phyloP scores from a whole-genome alignment of 1,140 invertebrate genomes.

The Rhynchophorus ferrugineus region DNA sequence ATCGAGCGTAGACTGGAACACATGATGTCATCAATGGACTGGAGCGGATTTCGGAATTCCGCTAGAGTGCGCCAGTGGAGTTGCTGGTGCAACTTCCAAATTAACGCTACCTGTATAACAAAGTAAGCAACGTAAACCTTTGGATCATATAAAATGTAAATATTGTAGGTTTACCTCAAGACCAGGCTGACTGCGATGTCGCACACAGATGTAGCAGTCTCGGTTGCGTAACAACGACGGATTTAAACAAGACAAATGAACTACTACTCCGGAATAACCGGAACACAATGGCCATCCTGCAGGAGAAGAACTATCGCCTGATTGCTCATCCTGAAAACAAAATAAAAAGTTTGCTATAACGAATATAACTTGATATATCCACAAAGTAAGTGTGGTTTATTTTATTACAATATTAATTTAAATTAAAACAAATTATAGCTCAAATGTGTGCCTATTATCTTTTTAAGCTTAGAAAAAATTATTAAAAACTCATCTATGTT shows the following conservation, averaged over 20 bases:
- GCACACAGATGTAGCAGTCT: conserved; percentile 38
- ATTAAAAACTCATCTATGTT: no score
- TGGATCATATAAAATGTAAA: background rate
- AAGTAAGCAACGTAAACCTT: background rate
- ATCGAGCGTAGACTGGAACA: conserved; percentile 32
- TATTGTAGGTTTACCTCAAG: conserved; percentile 23
- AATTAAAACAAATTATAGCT: no score
- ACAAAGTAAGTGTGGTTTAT: no score
- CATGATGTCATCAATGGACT: conserved; percentile 34
- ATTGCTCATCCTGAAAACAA: conserved; percentile 32
- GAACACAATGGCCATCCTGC: conserved; percentile 39
- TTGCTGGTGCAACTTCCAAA: conserved; percentile 33
- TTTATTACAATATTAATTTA: no score
- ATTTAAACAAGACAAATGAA: conserved; percentile 35
- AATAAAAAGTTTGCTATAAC: no score
- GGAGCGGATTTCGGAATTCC: conserved; percentile 31
- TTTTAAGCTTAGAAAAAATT: no score
- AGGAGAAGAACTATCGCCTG: conserved; percentile 25
- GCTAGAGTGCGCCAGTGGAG: conserved; percentile 35
- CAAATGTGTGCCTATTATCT: no score
- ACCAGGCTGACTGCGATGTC: conserved; percentile 27
- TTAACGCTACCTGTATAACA: conserved; percentile 26
- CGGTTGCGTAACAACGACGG: conserved; percentile 32
- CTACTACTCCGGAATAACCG: conserved; percentile 34
- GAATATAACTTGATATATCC: no score